phyloP scores from a whole-genome alignment of 2,888 invertebrate genomes.

The Xanthorhoe spadicearia region DNA sequence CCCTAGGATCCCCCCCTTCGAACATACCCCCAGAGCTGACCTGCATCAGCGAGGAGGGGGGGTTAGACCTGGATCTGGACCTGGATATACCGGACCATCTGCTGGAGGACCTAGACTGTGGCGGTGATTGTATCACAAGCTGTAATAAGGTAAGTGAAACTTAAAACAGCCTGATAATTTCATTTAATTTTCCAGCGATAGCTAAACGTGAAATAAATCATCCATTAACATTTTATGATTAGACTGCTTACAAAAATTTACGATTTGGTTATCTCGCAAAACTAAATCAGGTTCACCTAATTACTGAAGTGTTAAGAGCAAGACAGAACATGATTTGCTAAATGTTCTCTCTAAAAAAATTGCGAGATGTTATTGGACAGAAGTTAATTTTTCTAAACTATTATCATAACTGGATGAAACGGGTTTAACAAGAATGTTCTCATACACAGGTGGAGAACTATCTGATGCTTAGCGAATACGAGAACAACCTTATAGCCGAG shows the following conservation, averaged over 20 bases:
- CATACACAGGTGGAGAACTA: conserved; percentile 90
- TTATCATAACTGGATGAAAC: not conserved
- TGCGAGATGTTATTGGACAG: no score
- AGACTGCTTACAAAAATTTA: no score
- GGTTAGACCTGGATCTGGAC: conserved; percentile 92
- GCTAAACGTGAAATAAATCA: no score
- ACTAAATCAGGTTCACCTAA: no score
- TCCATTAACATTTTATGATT: no score
- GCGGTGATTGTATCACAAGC: conserved; percentile 93
- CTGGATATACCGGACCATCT: conserved; percentile 87
- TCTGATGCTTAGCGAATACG: conserved; percentile 93
- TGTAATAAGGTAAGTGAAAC: conserved; percentile 84
- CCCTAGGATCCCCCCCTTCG: conserved; percentile 77
- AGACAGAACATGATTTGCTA: no score
- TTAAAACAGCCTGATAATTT: no score
- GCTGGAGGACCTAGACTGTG: conserved; percentile 91
- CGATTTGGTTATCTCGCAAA: no score
- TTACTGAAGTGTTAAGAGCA: no score
- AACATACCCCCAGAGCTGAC: conserved; percentile 89
- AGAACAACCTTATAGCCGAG: conserved; percentile 92
- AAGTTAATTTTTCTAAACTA: no score
- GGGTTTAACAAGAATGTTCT: conserved; percentile 16
- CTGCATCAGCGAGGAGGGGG: conserved; percentile 93
- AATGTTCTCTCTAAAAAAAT: no score
- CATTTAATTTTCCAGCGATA: no score